Conservation (phyloP, 2,113 vertebrate species). For the Campylorhamphus procurvoides region DNA sequence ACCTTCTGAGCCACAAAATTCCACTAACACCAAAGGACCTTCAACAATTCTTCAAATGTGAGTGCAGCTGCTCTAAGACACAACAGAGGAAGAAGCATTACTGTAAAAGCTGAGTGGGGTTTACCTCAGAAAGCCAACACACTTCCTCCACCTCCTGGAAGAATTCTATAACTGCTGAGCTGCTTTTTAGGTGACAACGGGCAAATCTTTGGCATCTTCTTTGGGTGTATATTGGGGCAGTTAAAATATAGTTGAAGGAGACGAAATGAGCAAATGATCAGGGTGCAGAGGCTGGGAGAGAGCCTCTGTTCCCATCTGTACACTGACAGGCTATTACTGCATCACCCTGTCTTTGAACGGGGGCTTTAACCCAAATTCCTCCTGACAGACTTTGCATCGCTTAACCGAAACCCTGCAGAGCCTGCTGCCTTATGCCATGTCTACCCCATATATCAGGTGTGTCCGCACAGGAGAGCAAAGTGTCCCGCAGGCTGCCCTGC, state of each 20-base stretch:
- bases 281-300: accelerated
- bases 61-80: background rate
- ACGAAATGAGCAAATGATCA: background rate
- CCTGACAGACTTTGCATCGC: background rate
- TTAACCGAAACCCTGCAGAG: background rate
- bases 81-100: background rate
- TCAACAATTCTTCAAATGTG: background rate
- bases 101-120: background rate
- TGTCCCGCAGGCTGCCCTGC: accelerated
- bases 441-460: background rate
- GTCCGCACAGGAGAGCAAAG: background rate
- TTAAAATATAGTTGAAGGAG: background rate
- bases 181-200: accelerated
- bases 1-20: background rate
- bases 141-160: background rate
- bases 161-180: background rate
- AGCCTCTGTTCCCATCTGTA: accelerated
- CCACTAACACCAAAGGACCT: background rate
- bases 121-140: background rate
- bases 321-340: background rate
- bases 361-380: background rate
- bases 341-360: background rate
- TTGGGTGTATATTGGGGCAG: background rate
- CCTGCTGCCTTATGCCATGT: background rate
- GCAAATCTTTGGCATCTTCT: background rate